Percentiles rank a stretch among this genome's conserved stretches.
phyloP scores from a whole-genome alignment of 2,113 vertebrate species.

The Leucosticte australis region DNA sequence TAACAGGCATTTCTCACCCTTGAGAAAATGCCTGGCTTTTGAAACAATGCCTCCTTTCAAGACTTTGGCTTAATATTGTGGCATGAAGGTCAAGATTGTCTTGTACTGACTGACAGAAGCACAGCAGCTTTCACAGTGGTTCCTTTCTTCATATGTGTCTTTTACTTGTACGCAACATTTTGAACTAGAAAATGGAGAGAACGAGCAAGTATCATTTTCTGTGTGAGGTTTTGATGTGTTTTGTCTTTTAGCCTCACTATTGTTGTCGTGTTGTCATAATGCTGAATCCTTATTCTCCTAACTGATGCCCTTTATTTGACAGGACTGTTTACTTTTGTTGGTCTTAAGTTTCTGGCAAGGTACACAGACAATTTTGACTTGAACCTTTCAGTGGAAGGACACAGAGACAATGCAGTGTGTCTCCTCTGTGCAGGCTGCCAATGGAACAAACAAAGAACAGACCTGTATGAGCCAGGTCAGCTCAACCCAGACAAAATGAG shows the following conservation, averaged over 20 bases:
- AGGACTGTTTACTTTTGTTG: background rate
- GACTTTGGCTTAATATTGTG: background rate
- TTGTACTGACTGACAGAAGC: background rate
- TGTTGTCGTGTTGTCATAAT: fast-evolving
- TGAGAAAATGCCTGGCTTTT: background rate
- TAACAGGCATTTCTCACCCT: conserved; percentile 7
- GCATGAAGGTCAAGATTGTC: conserved; percentile 7
- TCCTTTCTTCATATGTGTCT: background rate
- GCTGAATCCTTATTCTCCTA: background rate
- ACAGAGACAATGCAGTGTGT: background rate
- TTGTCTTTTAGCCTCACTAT: background rate
- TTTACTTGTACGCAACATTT: background rate
- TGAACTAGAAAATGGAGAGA: background rate
- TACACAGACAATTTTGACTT: background rate
- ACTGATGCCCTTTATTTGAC: background rate
- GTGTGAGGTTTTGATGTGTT: background rate
- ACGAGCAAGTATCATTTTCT: background rate
- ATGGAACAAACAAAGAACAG: background rate
- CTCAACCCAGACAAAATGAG: background rate
- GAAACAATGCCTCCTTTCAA: conserved; percentile 43
- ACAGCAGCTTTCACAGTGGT: background rate
- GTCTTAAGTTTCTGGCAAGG: background rate
- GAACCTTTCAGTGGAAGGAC: background rate
- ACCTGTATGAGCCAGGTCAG: background rate
- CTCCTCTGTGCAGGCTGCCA: background rate